Evolutionary conservation across 2,888 invertebrate genomes (phyloP).

Genomic region (Erynnis tages): DNA sequence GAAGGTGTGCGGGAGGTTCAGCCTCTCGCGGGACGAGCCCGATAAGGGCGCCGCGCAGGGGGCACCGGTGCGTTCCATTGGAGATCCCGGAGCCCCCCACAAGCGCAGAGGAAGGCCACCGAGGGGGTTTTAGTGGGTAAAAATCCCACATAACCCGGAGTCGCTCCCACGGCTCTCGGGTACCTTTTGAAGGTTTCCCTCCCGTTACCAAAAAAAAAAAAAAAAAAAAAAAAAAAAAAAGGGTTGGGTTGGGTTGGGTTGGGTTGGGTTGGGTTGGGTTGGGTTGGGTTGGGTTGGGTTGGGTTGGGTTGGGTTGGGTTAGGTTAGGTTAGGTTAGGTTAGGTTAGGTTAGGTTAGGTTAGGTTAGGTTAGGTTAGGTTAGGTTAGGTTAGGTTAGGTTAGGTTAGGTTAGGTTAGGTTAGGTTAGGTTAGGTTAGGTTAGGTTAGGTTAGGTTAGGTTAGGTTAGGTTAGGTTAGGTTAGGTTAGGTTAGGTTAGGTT

Average conservation of each 20-base stretch:
- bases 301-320: constrained; percentile 27
- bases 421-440: constrained; percentile 7
- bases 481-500: constrained; percentile 7
- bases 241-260: constrained; percentile 25
- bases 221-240: constrained; percentile 4
- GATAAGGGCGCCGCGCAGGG: too few relatives aligned
- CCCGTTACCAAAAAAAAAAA: too few relatives aligned
- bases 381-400: constrained; percentile 24
- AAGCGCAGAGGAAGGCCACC: too few relatives aligned
- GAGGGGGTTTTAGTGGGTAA: too few relatives aligned
- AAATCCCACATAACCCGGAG: too few relatives aligned
- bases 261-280: constrained; percentile 25
- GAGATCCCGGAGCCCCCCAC: too few relatives aligned
- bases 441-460: constrained; percentile 7
- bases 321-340: constrained; percentile 22
- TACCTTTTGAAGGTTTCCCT: too few relatives aligned
- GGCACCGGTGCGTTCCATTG: too few relatives aligned
- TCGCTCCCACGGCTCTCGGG: not conserved
- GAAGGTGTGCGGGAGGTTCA: too few relatives aligned
- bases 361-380: constrained; percentile 26
- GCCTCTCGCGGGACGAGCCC: too few relatives aligned
- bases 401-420: constrained; percentile 10
- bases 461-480: constrained; percentile 7
- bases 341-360: constrained; percentile 19
- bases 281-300: constrained; percentile 27